Evolutionary conservation across 2,797 vertebrate species (phyloP), one percentile per base, ranked within the genome.

Genomic region (Takifugu rubripes): DNA sequence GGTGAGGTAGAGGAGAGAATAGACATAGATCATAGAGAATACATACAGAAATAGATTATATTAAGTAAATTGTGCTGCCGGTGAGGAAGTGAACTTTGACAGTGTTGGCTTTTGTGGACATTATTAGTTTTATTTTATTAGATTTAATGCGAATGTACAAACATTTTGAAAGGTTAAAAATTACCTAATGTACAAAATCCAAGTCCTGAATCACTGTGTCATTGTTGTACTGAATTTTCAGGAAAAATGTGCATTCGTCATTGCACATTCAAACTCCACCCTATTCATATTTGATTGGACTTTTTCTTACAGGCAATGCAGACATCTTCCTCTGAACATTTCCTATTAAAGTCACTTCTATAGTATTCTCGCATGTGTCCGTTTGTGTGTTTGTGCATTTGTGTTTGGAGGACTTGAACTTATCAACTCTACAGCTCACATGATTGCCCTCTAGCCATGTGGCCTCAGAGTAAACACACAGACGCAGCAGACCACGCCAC

Each of bases 401-500:
- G 68, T 46, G 53, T 64, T 60, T 82, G 71, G 62, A 63, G 59
- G 64, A 84, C 52, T 2, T 85, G 82, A 83, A 85, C 77, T 83
- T 77, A 80, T 74, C 76, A 79, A 74, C 78, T 70, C 78, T 66
- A 72, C 73, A n/a, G 24, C 65, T 82, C 82, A 88, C 74, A 77
- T 64, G 69, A 73, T 84, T 83, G 77, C 62, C 78, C 75, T 77
- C 59, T 8, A 83, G 83, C 83, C 80, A 82, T 83, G 84, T 84
- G 79, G 76, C 71, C 67, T 55, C 29, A 60, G 58, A 84, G 63
- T 79, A 74, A 57, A 15, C 51, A 31, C 47, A 50, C 4, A 64
- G 24, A 52, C 51, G 56, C 52, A 29, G 70, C 62, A 56, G 57
- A 42, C 73, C 61, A 65, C 61, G 64, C 72, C 57, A 56, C 36